Base-by-base conservation (phyloP, 2,113 vertebrate genomes). In the Rhineura floridana region DNA sequence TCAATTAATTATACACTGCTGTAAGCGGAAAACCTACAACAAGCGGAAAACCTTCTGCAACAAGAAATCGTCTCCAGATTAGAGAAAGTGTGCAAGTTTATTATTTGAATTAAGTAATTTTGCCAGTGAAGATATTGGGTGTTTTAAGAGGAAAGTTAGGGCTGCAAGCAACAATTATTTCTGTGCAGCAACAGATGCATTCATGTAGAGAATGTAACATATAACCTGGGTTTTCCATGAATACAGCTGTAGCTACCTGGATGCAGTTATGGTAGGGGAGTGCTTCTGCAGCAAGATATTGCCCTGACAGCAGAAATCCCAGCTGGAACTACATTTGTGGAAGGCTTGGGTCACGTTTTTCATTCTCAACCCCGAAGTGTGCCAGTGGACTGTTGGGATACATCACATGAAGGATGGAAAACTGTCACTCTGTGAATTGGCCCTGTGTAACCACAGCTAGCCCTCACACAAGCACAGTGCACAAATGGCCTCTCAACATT, bases 101-200 rank as follows among this genome's bases (percentile, higher is more conserved):
- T 85, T 85, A 82, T 85, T 85, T 76, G 36, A 85, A 77, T 77
- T 63, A 63, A 6, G 12, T 77, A 85, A 77, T 73, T 62, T 46
- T 85, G 9, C 52, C 44, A 33, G 69, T 13, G 77, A 55, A 46
- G 36, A 23, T 63, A 19, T 21, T 85, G 30, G 39, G 7, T 63
- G 33, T 33, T 62, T 63, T 62, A 44, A 76, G 33, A 44, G 39
- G 72, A 77, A 62, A 39, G 28, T 77, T 76, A 85, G 33, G 19
- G 19, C 36, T 77, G 55, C 52, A 52, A 30, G 50, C 33, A 85
- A 77, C 39, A 65, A 76, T 85, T 85, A 77, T 44, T 77, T 63
- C 30, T 44, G 44, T 33, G 33, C 33, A 65, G 42, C 42, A 86
- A 44, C 23, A 77, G 59, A 48, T 77, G 39, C 55, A 62, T 63